Base-by-base conservation (phyloP, 2,888 invertebrate species). In the Chrysolina oricalcia region DNA sequence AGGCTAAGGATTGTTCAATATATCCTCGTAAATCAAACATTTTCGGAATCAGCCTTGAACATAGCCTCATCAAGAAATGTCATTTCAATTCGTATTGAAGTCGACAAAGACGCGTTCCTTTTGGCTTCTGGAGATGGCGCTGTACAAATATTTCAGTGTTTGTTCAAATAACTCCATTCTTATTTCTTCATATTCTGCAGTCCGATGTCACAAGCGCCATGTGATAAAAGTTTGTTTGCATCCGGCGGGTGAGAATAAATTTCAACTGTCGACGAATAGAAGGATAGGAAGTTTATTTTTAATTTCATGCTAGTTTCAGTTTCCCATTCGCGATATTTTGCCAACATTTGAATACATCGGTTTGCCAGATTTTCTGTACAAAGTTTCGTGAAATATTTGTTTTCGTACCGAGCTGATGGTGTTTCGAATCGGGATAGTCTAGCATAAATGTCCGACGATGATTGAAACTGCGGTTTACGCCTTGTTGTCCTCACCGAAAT, bases 271-370 rank as follows among this genome's bases (percentile, higher is more conserved):
- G 21, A 41, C 68, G 21, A 5, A 56, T 41, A 68, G 53, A 19
- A 53, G 23, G 68, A 68, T 68, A 40, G 68, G n/a, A 68, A 56
- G 41, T 68, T 68, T 68, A 68, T 68, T 53, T 68, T 53, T 68
- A 41, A 68, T 68, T 67, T 19, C 21, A 40, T 40, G 5, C 21
- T 21, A 19, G 68, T 56, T 68, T 68, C 23, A 40, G 19, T 56
- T 56, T 35, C 35, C 40, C 19, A n/a, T 68, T 19, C 53, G 40
- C 56, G 68, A 68, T 35, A 68, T 68, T 53, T 40, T 68, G 68
- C 68, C 68, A 68, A 68, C 68, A 53, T 68, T 68, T 68, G 68
- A 48, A 68, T 53, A 68, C 53, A 53, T 68, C 9, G 53, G 35
- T 53, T 41, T 53, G 68, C 68, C 68, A 68, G 53, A 17, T 19